phyloP scores from a whole-genome alignment of 1,140 invertebrate genomes.

The Aphelenchoides fujianensis region DNA sequence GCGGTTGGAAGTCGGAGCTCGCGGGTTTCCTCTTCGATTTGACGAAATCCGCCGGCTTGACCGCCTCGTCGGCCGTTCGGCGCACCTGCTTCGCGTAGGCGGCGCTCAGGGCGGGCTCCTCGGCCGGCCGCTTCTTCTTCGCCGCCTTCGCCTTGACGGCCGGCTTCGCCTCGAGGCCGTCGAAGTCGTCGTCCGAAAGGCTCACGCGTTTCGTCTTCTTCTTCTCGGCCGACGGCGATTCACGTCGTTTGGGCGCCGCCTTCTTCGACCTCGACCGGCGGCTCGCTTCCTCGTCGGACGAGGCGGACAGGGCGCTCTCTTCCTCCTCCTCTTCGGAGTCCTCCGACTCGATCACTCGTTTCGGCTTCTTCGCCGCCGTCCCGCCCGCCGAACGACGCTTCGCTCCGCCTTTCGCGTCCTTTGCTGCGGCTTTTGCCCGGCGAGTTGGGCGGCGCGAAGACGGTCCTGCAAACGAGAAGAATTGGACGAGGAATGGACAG shows the following conservation, averaged over 20 bases:
- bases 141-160: not conserved
- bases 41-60: too few relatives aligned
- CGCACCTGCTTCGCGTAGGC: too few relatives aligned
- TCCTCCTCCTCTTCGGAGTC: not conserved
- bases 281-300: not conserved
- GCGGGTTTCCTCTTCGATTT: too few relatives aligned
- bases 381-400: not conserved
- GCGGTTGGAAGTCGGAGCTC: not conserved
- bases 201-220: not conserved
- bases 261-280: too few relatives aligned
- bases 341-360: not conserved
- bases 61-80: too few relatives aligned
- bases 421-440: not conserved
- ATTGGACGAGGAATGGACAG: not conserved
- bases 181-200: not conserved
- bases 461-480: not conserved
- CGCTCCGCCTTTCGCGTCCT: not conserved
- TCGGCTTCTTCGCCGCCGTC: too few relatives aligned
- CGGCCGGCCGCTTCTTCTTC: too few relatives aligned
- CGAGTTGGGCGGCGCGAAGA: not conserved
- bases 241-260: too few relatives aligned
- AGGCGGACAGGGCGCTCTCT: not conserved
- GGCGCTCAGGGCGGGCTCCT: too few relatives aligned
- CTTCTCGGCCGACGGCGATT: too few relatives aligned
- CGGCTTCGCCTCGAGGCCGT: not conserved